Evolutionary conservation across 2,888 invertebrate species (phyloP).

Genomic region (Cordilura impudica): DNA sequence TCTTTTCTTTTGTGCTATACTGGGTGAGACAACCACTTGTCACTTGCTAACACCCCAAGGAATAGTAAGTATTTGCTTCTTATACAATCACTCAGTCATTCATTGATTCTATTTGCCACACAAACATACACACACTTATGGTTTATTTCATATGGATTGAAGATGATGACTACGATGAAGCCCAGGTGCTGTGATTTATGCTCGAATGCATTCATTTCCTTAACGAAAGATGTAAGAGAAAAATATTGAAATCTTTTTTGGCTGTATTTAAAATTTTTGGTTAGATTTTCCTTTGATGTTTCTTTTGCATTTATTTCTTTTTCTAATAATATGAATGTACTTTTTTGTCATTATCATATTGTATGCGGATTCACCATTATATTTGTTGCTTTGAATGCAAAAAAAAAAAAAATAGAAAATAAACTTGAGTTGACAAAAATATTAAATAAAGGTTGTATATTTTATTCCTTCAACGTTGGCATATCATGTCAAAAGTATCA

Average conservation of each 20-base stretch:
- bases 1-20: neutral
- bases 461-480: neutral
- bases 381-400: neutral
- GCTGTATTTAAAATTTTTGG: slow-evolving; percentile 48
- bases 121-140: neutral
- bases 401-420: neutral
- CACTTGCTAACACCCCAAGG: slow-evolving; percentile 61
- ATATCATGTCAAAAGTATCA: neutral
- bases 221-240: slow-evolving; percentile 36
- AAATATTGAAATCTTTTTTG: slow-evolving; percentile 39
- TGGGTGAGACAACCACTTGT: slow-evolving; percentile 55
- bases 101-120: slow-evolving; percentile 7
- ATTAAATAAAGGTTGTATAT: neutral
- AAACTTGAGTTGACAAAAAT: neutral
- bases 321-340: neutral
- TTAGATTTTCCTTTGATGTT: slow-evolving; percentile 56
- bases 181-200: slow-evolving; percentile 76
- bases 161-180: slow-evolving; percentile 57
- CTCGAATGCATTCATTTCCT: slow-evolving; percentile 70
- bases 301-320: neutral
- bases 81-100: slow-evolving; percentile 23
- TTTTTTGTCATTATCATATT: neutral
- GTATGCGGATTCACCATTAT: neutral
- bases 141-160: slow-evolving; percentile 37
- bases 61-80: slow-evolving; percentile 43